phyloP scores from a whole-genome alignment of 1,140 invertebrate genomes.

The Achroia grisella region DNA sequence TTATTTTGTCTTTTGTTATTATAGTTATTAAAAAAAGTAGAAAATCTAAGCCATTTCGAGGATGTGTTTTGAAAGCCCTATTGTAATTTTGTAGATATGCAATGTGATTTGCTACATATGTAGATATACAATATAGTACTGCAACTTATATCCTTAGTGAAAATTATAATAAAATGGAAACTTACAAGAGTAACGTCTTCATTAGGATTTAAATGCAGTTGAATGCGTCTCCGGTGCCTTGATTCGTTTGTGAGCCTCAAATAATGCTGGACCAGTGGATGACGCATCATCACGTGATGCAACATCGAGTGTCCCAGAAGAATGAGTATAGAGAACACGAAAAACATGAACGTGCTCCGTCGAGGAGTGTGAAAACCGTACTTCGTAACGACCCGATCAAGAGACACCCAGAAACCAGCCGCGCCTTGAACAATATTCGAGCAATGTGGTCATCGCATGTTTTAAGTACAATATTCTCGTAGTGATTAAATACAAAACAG shows the following conservation, averaged over 20 bases:
- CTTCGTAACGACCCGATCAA: constrained; percentile 89
- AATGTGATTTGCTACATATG: too few relatives aligned
- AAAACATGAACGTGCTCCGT: constrained; percentile 91
- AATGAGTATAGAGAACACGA: constrained; percentile 83
- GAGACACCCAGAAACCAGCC: constrained; percentile 89
- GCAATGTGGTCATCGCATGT: constrained; percentile 2
- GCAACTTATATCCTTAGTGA: too few relatives aligned
- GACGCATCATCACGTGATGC: constrained; percentile 83
- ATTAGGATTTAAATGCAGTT: constrained; percentile 80
- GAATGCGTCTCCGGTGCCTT: constrained; percentile 70
- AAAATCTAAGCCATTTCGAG: too few relatives aligned
- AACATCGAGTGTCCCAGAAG: constrained; percentile 84
- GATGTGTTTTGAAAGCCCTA: too few relatives aligned
- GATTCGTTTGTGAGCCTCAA: constrained; percentile 82
- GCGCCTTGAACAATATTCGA: constrained; percentile 75
- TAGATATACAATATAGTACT: too few relatives aligned
- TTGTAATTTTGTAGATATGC: too few relatives aligned
- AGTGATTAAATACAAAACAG: too few relatives aligned
- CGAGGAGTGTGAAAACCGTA: constrained; percentile 80
- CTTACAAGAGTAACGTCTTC: constrained; percentile 86
- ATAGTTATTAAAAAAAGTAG: too few relatives aligned
- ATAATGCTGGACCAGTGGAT: constrained; percentile 89
- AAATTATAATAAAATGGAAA: too few relatives aligned
- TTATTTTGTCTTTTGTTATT: too few relatives aligned
- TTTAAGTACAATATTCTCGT: too few relatives aligned